Conservation (phyloP, 1,140 invertebrate species). For the Caerostris extrusa region DNA sequence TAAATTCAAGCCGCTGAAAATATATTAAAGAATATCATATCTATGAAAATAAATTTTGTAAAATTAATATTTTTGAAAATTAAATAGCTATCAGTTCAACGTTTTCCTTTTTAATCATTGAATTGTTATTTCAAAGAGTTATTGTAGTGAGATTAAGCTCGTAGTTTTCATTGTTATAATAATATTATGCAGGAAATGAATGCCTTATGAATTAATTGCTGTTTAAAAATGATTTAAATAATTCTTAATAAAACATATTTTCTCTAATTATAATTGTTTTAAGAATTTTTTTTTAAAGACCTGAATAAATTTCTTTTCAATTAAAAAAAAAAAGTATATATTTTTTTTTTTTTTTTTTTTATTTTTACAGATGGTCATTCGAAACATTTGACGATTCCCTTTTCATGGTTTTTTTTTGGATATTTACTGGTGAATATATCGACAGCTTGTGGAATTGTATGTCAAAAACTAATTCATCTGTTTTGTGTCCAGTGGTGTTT, state of each 20-base stretch:
- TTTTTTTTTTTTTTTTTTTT: constrained; percentile 34
- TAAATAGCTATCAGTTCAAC: too few relatives aligned
- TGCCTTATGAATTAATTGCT: neutral
- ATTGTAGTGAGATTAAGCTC: too few relatives aligned
- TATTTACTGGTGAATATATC: constrained; percentile 63
- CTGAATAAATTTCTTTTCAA: neutral
- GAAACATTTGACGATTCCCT: constrained; percentile 45
- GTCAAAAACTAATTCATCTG: neutral
- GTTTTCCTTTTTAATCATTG: too few relatives aligned
- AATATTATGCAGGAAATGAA: too few relatives aligned
- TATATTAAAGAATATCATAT: too few relatives aligned
- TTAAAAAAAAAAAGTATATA: too few relatives aligned
- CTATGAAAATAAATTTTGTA: too few relatives aligned
- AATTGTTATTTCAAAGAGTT: too few relatives aligned
- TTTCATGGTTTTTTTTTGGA: constrained; percentile 48
- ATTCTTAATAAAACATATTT: neutral
- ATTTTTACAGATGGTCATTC: constrained; percentile 61
- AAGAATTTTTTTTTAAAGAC: neutral
- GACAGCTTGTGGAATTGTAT: constrained; percentile 26
- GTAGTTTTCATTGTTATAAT: too few relatives aligned
- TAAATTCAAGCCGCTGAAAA: too few relatives aligned
- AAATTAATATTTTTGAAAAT: too few relatives aligned
- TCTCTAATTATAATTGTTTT: neutral
- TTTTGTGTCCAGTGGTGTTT: constrained; percentile 50
- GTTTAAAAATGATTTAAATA: neutral